These are phyloP conservation scores for Semaprochilodus insignis DNA, from an alignment of 2,797 vertebrate genomes.

Conservation along the genomic window DNA sequence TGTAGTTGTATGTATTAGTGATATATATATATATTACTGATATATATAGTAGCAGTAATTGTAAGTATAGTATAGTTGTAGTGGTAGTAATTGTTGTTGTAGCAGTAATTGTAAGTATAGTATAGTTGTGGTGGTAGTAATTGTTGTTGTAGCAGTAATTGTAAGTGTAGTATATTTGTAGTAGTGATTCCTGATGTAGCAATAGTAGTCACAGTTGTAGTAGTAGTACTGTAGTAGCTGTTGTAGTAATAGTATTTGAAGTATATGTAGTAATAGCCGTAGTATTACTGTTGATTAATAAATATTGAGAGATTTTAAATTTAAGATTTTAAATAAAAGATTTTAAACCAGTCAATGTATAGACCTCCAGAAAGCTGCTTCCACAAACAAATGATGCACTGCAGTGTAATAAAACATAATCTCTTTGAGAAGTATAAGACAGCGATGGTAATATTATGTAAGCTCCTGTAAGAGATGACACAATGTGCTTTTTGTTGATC, in stretches of 20 bases:
- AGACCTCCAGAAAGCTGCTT: not conserved
- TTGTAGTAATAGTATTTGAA: not conserved
- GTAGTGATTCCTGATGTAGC: too few relatives aligned
- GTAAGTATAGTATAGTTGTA: not conserved
- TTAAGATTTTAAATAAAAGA: too few relatives aligned
- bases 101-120: too few relatives aligned
- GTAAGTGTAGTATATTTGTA: not conserved
- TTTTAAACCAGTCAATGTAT: too few relatives aligned
- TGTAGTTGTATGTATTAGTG: not conserved
- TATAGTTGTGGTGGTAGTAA: too few relatives aligned
- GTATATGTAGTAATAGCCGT: not conserved
- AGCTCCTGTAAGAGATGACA: slow-evolving; percentile 1
- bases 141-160: too few relatives aligned
- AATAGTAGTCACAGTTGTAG: not conserved
- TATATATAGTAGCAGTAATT: not conserved
- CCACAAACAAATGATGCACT: not conserved
- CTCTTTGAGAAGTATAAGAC: not conserved
- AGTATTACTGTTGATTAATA: too few relatives aligned
- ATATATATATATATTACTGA: too few relatives aligned
- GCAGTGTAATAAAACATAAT: slow-evolving; percentile 2
- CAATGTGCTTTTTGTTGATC: not conserved
- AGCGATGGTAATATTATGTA: slow-evolving; percentile 14
- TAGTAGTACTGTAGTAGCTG: not conserved
- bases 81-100: too few relatives aligned
- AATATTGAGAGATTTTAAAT: too few relatives aligned